Evolutionary conservation across 23 tunicate species (phyloP).

Genomic region (Corella eumyota): DNA sequence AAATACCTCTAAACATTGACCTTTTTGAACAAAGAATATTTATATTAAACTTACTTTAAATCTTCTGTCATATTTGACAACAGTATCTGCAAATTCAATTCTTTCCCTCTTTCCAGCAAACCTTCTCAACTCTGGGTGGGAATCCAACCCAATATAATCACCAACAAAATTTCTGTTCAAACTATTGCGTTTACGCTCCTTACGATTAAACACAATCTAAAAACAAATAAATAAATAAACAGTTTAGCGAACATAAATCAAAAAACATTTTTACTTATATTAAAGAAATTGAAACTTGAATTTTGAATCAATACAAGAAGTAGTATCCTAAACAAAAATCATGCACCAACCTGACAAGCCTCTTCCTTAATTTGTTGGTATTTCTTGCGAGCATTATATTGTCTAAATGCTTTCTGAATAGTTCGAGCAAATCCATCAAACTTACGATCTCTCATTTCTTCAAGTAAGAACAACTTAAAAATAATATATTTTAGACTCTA

Average conservation of each 20-base stretch:
- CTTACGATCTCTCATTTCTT: conserved; percentile 88
- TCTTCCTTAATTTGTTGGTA: conserved; percentile 89
- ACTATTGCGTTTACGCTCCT: conserved; percentile 84
- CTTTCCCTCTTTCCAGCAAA: conserved; percentile 84
- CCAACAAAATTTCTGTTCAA: conserved; percentile 91
- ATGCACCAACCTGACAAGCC: conserved; percentile 58
- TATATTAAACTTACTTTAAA: conserved; percentile 80
- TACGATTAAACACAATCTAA: conserved; percentile 80
- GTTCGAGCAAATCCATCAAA: conserved; percentile 84
- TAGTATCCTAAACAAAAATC: no score
- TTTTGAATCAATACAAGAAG: no score
- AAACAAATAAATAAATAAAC: neutral
- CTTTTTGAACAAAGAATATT: no score
- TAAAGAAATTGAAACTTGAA: no score
- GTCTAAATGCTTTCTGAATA: conserved; percentile 87
- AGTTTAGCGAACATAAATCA: neutral
- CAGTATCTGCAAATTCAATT: conserved; percentile 82
- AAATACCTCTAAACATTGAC: no score
- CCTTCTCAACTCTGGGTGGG: conserved; percentile 71
- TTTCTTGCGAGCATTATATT: conserved; percentile 68
- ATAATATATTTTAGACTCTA: neutral
- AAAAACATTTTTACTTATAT: no score
- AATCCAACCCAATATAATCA: conserved; percentile 88
- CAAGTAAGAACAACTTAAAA: conserved; percentile 73
- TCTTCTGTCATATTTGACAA: conserved; percentile 80